Conservation (phyloP, 2,113 vertebrate species). For the Buteo buteo region DNA sequence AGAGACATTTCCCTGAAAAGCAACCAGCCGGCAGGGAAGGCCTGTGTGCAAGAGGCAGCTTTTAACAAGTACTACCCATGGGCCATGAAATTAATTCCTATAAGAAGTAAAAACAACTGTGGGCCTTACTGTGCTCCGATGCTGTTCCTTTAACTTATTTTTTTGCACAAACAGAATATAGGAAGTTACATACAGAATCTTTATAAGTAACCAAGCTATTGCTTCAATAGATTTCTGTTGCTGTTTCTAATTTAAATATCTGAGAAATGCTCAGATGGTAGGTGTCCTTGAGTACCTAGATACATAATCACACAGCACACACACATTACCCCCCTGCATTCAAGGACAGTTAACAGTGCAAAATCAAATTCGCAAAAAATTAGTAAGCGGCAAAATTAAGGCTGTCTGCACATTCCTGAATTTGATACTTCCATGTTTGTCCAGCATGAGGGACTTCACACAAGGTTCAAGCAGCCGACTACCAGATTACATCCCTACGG, state of each 20-base stretch:
- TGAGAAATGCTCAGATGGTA: background rate
- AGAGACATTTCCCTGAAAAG: background rate
- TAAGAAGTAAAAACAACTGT: background rate
- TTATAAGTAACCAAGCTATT: background rate
- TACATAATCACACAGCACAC: background rate
- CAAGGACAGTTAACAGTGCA: background rate
- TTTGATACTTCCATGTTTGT: background rate
- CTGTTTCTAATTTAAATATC: background rate
- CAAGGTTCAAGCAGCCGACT: background rate
- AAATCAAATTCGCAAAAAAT: background rate
- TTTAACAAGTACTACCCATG: background rate
- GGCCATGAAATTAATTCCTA: background rate
- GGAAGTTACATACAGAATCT: background rate
- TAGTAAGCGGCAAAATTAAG: background rate
- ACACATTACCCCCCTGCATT: background rate
- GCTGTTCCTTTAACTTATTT: background rate
- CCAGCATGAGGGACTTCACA: background rate
- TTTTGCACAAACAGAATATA: background rate
- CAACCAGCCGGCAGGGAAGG: background rate
- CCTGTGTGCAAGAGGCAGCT: background rate
- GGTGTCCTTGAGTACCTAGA: background rate
- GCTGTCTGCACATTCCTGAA: background rate
- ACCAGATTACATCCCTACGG: background rate
- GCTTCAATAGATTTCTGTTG: background rate
- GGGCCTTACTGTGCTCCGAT: background rate